phyloP scores from a whole-genome alignment of 2,797 vertebrate genomes.

The Rhinella marina region DNA sequence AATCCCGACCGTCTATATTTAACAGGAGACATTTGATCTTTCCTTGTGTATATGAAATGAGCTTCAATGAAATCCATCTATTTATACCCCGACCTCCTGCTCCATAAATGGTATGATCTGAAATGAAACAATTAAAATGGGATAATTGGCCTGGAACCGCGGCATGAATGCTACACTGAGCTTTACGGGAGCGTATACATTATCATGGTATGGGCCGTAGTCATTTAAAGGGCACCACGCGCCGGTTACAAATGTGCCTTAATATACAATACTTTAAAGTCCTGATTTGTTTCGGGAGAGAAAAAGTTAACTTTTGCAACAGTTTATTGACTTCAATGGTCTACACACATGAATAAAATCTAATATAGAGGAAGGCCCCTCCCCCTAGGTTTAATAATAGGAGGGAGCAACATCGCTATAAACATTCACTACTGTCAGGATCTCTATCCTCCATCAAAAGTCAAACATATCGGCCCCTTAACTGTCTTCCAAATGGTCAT shows the following conservation, averaged over 20 bases:
- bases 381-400: too few species aligned
- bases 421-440: too few species aligned
- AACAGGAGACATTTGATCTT: constrained; percentile 13
- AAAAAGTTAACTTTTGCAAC: neutral
- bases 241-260: neutral
- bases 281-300: neutral
- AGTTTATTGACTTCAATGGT: neutral
- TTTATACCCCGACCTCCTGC: constrained; percentile 35
- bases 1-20: constrained; percentile 25
- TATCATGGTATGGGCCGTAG: neutral
- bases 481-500: too few species aligned
- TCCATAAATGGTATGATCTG: constrained; percentile 42
- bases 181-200: neutral
- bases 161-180: neutral
- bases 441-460: too few species aligned
- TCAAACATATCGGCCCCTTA: too few species aligned
- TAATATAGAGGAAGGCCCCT: too few species aligned
- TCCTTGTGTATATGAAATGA: constrained; percentile 39
- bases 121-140: neutral
- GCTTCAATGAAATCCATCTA: constrained; percentile 42
- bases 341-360: neutral
- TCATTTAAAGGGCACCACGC: neutral
- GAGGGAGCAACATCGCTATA: too few species aligned
- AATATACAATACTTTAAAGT: neutral
- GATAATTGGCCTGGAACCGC: neutral